phyloP scores from a whole-genome alignment of 2,113 vertebrate species.

The Eulemur rufifrons region DNA sequence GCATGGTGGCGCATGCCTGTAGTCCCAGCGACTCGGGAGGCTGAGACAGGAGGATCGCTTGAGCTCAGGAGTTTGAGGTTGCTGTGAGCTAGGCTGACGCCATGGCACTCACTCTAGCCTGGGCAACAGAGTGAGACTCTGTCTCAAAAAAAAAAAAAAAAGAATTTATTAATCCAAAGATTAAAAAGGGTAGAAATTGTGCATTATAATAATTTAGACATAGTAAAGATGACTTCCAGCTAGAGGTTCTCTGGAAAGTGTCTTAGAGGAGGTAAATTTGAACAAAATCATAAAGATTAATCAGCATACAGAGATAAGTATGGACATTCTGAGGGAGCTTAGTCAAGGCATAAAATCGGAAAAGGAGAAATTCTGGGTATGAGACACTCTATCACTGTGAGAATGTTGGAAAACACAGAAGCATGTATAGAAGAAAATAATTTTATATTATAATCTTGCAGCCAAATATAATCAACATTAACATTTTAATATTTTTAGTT shows the following conservation, averaged over 20 bases:
- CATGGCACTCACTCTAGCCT: too few relatives aligned
- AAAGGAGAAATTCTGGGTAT: not conserved
- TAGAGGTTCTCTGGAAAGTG: not conserved
- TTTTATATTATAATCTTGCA: not conserved
- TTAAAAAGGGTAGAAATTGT: constrained; percentile 20
- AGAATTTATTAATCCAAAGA: not conserved
- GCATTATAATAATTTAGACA: not conserved
- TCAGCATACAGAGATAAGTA: not conserved
- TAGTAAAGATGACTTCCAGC: not conserved
- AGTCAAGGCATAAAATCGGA: not conserved
- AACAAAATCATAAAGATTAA: not conserved
- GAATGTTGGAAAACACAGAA: not conserved
- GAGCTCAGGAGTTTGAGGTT: too few relatives aligned
- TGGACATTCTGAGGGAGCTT: not conserved
- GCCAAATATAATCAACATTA: not conserved
- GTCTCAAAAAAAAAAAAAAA: too few relatives aligned
- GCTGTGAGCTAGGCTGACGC: too few relatives aligned
- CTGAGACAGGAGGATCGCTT: too few relatives aligned
- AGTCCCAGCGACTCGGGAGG: too few relatives aligned
- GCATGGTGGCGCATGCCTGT: too few relatives aligned
- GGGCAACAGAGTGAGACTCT: too few relatives aligned
- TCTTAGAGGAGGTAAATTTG: not conserved
- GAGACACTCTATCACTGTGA: not conserved
- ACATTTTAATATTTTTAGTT: not conserved
- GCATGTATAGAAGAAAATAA: not conserved